Conservation (phyloP, 1,140 invertebrate species). For the Drosophila nigrodunni region DNA sequence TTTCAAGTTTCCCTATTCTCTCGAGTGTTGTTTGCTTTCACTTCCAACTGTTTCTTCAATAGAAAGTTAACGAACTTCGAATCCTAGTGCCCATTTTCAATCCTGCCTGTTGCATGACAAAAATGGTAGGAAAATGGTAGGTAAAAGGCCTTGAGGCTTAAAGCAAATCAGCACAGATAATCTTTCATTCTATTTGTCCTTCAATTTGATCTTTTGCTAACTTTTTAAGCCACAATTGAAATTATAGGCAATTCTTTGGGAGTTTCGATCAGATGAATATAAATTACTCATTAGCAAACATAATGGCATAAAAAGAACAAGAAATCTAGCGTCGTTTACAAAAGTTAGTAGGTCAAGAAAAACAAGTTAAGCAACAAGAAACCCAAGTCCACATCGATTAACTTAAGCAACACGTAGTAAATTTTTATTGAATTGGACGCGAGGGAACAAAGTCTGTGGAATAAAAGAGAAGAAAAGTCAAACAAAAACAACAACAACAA, state of each 20-base stretch:
- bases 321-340: slow-evolving; percentile 1
- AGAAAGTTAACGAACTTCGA: not conserved
- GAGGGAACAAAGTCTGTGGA: slow-evolving; percentile 9
- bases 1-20: not conserved
- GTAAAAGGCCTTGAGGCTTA: not conserved
- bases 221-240: not conserved
- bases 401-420: slow-evolving; percentile 42
- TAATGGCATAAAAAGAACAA: not conserved
- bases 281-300: not conserved
- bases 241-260: slow-evolving; percentile 2
- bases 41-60: not conserved
- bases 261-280: slow-evolving; percentile 4
- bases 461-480: slow-evolving; percentile 2
- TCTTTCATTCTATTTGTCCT: not conserved
- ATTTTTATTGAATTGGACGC: slow-evolving; percentile 46
- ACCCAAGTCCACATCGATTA: slow-evolving; percentile 27
- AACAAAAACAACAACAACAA: not conserved
- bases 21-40: not conserved
- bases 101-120: not conserved
- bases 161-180: not conserved
- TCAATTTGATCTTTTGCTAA: not conserved
- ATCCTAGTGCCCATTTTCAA: not conserved
- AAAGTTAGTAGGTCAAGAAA: slow-evolving; percentile 13
- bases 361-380: not conserved
- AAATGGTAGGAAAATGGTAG: too few relatives aligned